Evolutionary conservation across 53 echinoderm and acorn worm species (phyloP), one percentile per base, ranked within the genome.

Genomic region (Echinometra lucunter): DNA sequence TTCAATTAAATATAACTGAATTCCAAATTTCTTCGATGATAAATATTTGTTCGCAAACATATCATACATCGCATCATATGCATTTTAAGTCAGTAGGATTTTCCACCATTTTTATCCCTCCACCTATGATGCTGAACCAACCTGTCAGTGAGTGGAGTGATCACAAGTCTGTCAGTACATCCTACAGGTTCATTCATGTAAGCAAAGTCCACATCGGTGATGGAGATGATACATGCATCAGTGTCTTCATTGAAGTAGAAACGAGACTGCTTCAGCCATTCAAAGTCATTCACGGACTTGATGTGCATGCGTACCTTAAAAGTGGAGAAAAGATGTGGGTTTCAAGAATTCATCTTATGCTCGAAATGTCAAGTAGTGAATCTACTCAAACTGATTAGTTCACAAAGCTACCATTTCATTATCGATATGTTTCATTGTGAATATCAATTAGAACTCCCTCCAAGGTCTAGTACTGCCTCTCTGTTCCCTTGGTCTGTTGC

Each of bases 61-160:
- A 63, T 63, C 23, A 63, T 63, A 69, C 42, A 19, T 42, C 42
- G 23, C 42, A 78, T 42, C 40, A 75, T 3, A 40, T 4, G 42
- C 21, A 38, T 18, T 19, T 21, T 30, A 6, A 38, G 21, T 18
- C 35, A 35, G 11, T 12, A 34, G 19, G 23, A 34, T 28, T 40
- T 78, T 23, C 63, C 21, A 19, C 5, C 19, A 4, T 38, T 40
- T 38, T 21, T 42, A 42, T 78, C 78, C 78, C 78, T 78, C 78
- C 78, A 0, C 19, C 38, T 7, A 8, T 16, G 78, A 37, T 78
- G 38, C 42, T 78, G 40, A 7, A 78, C 78, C 6, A 94, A 99
- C 99, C 99, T 99, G 95, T 99, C 99, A 97, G 99, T 99, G 21
- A 99, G 98, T 44, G 99, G 99, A 38, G 99, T 99, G 82, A 99